A percentile compares a stretch with the other conserved stretches of the same genome.
Conservation (phyloP, 1,140 invertebrate genomes). For the Rhysida immarginata region DNA sequence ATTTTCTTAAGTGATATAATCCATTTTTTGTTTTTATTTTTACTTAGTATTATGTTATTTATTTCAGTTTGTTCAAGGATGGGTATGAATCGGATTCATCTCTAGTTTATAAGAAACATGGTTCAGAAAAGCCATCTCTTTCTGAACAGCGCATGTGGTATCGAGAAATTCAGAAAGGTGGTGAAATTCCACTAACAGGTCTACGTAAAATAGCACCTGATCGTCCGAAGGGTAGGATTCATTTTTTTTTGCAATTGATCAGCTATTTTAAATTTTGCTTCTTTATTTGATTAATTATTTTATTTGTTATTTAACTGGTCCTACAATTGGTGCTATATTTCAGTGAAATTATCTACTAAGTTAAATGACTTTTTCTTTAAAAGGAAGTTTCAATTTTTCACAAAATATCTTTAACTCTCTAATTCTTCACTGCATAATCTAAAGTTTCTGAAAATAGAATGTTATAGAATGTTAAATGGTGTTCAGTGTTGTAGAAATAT, state of each 20-base stretch:
- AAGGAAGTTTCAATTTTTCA: background rate
- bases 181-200: slow-evolving; percentile 76
- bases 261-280: background rate
- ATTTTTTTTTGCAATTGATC: background rate
- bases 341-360: background rate
- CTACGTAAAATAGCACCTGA: slow-evolving; percentile 74
- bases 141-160: slow-evolving; percentile 65
- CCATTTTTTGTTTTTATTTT: too few relatives aligned
- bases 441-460: too few relatives aligned
- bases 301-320: too few relatives aligned
- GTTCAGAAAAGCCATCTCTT: slow-evolving; percentile 37
- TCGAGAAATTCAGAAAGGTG: slow-evolving; percentile 69
- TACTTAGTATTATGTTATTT: background rate
- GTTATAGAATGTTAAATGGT: too few relatives aligned
- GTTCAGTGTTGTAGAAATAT: too few relatives aligned
- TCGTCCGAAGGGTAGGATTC: slow-evolving; percentile 54
- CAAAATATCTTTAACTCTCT: too few relatives aligned
- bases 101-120: slow-evolving; percentile 5
- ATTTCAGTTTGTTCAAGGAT: slow-evolving; percentile 5
- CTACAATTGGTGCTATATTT: background rate
- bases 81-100: slow-evolving; percentile 10
- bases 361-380: background rate
- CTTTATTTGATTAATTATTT: background rate
- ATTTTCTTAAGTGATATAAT: too few relatives aligned
- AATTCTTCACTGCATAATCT: too few relatives aligned